Percentiles rank a stretch among this genome's conserved stretches.
Evolutionary conservation across 92 coral and sea anemone genomes (phyloP).

Genomic region (Meandrina meandrites): DNA sequence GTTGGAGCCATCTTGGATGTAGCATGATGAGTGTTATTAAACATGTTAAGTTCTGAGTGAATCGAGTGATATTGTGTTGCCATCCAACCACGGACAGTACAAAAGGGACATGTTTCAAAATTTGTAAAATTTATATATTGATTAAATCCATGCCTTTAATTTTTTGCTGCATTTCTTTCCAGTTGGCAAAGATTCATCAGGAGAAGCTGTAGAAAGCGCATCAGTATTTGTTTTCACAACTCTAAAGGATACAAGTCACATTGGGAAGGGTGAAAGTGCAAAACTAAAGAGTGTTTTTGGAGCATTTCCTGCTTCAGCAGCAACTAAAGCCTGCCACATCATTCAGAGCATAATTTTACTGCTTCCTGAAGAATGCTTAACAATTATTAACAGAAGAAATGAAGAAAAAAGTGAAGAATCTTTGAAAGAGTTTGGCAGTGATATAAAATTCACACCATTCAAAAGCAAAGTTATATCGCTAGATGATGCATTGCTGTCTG

Average conservation of each 20-base stretch:
- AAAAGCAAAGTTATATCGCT: slow-evolving; percentile 15
- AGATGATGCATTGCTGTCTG: slow-evolving; percentile 63
- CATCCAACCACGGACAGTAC: too few species aligned
- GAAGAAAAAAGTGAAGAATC: slow-evolving; percentile 49
- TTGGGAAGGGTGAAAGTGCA: slow-evolving; percentile 69
- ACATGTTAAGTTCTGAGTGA: too few species aligned
- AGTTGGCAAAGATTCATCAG: slow-evolving; percentile 82
- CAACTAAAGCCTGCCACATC: slow-evolving; percentile 75
- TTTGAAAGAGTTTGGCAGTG: slow-evolving; percentile 77
- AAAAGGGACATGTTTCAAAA: too few species aligned
- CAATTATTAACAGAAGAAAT: slow-evolving; percentile 47
- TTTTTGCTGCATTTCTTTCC: background rate
- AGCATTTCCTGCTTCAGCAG: slow-evolving; percentile 83
- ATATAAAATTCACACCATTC: slow-evolving; percentile 61
- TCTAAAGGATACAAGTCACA: slow-evolving; percentile 63
- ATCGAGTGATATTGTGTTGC: too few species aligned
- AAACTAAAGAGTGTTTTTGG: slow-evolving; percentile 78
- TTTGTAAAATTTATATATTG: too few species aligned
- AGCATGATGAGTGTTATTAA: too few species aligned
- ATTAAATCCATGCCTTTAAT: too few species aligned
- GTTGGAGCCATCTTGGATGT: too few species aligned
- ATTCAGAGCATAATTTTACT: slow-evolving; percentile 61
- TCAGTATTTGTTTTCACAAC: slow-evolving; percentile 81
- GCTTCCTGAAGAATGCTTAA: slow-evolving; percentile 67
- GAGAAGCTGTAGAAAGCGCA: slow-evolving; percentile 80